phyloP scores from a whole-genome alignment of 2,797 vertebrate genomes.

The Manis javanica region DNA sequence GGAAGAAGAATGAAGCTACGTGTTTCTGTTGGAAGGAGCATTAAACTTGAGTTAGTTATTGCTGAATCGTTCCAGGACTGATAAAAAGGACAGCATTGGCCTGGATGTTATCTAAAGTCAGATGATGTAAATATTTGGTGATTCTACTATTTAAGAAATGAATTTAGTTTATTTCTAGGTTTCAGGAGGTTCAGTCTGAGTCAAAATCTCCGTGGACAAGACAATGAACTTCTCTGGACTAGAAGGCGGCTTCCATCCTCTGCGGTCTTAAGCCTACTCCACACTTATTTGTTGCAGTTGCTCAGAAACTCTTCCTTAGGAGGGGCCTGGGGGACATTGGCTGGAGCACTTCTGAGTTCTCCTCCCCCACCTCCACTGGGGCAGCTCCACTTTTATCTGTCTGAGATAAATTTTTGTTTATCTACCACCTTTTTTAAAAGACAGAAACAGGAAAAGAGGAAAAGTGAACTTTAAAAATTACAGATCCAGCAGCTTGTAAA shows the following conservation, averaged over 20 bases:
- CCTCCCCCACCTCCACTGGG: not conserved
- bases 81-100: not conserved
- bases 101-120: conserved; percentile 33
- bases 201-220: not conserved
- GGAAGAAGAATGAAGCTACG: conserved; percentile 32
- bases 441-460: conserved; percentile 47
- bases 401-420: conserved; percentile 51
- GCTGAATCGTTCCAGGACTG: conserved; percentile 37
- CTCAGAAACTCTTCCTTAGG: not conserved
- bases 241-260: not conserved
- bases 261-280: not conserved
- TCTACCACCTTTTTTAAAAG: conserved; percentile 1
- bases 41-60: conserved; percentile 34
- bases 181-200: not conserved
- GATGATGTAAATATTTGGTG: conserved; percentile 41
- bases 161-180: not conserved
- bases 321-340: not conserved
- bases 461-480: conserved; percentile 59
- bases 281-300: not conserved
- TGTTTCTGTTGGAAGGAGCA: conserved; percentile 17
- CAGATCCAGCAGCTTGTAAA: conserved; percentile 34
- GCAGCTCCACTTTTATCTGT: conserved; percentile 10
- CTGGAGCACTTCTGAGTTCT: not conserved
- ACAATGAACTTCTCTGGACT: not conserved
- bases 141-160: conserved; percentile 7